A percentile compares a stretch with the other conserved stretches of the same genome.
These are phyloP conservation scores for Melanaphis sacchari DNA, from an alignment of 1,140 invertebrate genomes.

Conservation along the genomic window DNA sequence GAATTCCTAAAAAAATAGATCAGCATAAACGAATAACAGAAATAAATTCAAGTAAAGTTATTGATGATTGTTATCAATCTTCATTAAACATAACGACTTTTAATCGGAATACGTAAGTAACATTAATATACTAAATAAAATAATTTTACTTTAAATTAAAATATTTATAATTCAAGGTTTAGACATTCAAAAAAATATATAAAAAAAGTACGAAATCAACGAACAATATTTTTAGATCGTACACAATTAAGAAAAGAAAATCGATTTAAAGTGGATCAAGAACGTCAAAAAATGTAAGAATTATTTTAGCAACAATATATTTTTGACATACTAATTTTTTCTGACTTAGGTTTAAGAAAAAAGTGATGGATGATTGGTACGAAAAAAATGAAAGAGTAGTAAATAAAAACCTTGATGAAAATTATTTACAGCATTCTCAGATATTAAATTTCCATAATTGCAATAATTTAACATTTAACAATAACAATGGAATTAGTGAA, in stretches of 20 bases:
- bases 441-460: background rate
- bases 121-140: background rate
- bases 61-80: background rate
- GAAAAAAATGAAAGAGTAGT: background rate
- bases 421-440: background rate
- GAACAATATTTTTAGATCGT: background rate
- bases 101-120: constrained; percentile 23
- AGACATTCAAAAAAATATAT: background rate
- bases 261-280: constrained; percentile 26
- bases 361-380: constrained; percentile 38
- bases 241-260: constrained; percentile 32
- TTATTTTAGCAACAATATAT: background rate
- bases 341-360: constrained; percentile 29
- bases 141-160: too few species aligned
- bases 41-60: background rate
- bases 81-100: background rate
- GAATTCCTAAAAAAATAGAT: constrained; percentile 51
- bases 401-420: background rate
- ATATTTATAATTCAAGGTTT: background rate
- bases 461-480: constrained; percentile 3
- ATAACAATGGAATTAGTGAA: background rate
- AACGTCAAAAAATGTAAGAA: constrained; percentile 27
- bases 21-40: background rate
- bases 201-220: constrained; percentile 18
- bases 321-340: background rate